A percentile compares a stretch with the other conserved stretches of the same genome.
These are phyloP conservation scores for Phymastichus coffea DNA, from an alignment of 1,140 invertebrate genomes.

Conservation along the genomic window DNA sequence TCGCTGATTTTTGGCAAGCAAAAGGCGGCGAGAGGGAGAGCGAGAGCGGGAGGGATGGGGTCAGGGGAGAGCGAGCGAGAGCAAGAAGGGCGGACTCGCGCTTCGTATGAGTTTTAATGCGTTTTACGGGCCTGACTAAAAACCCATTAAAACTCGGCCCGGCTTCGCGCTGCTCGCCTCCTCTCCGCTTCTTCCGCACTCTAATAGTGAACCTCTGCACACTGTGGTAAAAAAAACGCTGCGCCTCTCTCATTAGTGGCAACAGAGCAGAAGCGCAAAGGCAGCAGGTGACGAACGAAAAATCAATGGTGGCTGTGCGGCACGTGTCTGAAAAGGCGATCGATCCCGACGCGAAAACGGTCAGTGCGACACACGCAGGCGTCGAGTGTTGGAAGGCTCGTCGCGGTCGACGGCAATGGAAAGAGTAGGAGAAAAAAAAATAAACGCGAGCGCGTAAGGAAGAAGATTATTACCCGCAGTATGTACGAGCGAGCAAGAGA, in stretches of 20 bases:
- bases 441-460: conserved; percentile 28
- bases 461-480: conserved; percentile 45
- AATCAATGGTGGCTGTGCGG: too few species aligned
- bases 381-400: neutral
- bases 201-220: conserved; percentile 22
- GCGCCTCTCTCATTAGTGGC: conserved; percentile 20
- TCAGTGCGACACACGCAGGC: neutral
- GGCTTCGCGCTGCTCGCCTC: neutral
- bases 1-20: conserved; percentile 45
- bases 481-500: conserved; percentile 33
- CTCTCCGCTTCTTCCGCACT: conserved; percentile 19
- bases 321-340: neutral
- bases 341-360: conserved; percentile 18
- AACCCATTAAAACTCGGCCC: conserved; percentile 45
- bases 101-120: conserved; percentile 52
- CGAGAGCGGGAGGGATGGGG: neutral
- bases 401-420: neutral
- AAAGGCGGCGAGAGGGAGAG: too few species aligned
- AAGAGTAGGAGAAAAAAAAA: conserved; percentile 15
- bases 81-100: conserved; percentile 41
- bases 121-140: conserved; percentile 49
- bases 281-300: too few species aligned
- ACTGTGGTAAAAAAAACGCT: conserved; percentile 18
- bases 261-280: too few species aligned
- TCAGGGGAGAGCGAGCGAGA: neutral